Conservation (phyloP, 2,113 vertebrate genomes). For the Cacatua alba region DNA sequence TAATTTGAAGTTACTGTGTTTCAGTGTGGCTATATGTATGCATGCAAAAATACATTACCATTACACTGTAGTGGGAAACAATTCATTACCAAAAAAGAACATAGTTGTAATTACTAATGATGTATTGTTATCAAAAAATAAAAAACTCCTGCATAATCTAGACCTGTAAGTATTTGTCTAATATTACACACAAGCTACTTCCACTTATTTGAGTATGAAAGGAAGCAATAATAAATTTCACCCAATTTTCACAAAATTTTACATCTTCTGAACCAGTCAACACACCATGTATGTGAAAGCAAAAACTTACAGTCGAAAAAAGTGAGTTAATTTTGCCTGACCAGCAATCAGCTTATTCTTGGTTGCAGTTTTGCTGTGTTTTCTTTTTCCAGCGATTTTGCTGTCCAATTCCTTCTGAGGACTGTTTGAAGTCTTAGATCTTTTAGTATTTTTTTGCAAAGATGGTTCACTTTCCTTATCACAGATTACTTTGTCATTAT, state of each 20-base stretch:
- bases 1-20: conserved; percentile 22
- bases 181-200: not conserved
- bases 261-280: not conserved
- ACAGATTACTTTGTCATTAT: conserved; percentile 67
- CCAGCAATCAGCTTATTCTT: conserved; percentile 86
- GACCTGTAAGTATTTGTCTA: conserved; percentile 35
- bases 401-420: conserved; percentile 32
- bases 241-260: not conserved
- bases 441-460: conserved; percentile 74
- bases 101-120: conserved; percentile 6
- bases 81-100: not conserved
- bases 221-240: not conserved
- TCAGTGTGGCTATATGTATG: not conserved
- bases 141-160: conserved; percentile 60
- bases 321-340: conserved; percentile 88
- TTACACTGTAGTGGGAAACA: not conserved
- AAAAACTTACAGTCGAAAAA: conserved; percentile 82
- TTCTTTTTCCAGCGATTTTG: conserved; percentile 52
- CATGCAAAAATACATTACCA: conserved; percentile 11
- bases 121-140: conserved; percentile 61
- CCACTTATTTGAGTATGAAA: not conserved
- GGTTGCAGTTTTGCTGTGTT: conserved; percentile 61
- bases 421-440: conserved; percentile 47
- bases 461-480: conserved; percentile 77
- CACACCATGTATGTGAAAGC: not conserved